phyloP scores from a whole-genome alignment of 1,140 invertebrate species.

The Bombus sylvicola region DNA sequence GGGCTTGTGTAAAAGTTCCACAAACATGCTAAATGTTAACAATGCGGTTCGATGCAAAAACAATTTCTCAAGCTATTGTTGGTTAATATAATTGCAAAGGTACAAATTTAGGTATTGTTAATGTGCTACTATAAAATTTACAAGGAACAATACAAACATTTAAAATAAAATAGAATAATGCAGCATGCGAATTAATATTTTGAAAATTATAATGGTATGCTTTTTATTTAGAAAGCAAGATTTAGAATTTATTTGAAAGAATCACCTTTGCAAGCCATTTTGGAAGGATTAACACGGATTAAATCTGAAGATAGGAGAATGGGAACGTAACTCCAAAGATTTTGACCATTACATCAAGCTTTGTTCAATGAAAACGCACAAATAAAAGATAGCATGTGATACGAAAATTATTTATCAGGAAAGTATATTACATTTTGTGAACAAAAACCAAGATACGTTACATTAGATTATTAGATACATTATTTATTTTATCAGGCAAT shows the following conservation, averaged over 20 bases:
- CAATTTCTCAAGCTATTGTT: not conserved
- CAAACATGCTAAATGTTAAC: constrained; percentile 12
- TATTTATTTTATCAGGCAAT: constrained; percentile 49
- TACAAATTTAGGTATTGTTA: not conserved
- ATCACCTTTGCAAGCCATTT: constrained; percentile 35
- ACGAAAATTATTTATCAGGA: constrained; percentile 63
- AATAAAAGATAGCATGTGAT: constrained; percentile 56
- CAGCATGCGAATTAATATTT: constrained; percentile 31
- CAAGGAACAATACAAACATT: not conserved
- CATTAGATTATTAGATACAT: constrained; percentile 57
- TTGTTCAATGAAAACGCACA: constrained; percentile 33
- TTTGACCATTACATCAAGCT: constrained; percentile 11
- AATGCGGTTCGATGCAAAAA: not conserved
- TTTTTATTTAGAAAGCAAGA: constrained; percentile 3
- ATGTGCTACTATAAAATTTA: not conserved
- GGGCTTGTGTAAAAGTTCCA: not conserved
- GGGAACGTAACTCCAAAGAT: constrained; percentile 28
- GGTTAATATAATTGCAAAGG: not conserved
- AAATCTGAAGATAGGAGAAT: constrained; percentile 14
- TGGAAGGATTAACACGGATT: constrained; percentile 19
- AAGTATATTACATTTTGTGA: constrained; percentile 59
- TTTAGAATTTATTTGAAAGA: constrained; percentile 2
- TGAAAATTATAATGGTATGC: not conserved
- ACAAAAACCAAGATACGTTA: constrained; percentile 56
- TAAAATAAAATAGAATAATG: not conserved